Percentiles rank a stretch among this genome's conserved stretches.
These are phyloP conservation scores for Bagarius yarrelli DNA, from an alignment of 2,113 vertebrate species.

Conservation along the genomic window DNA sequence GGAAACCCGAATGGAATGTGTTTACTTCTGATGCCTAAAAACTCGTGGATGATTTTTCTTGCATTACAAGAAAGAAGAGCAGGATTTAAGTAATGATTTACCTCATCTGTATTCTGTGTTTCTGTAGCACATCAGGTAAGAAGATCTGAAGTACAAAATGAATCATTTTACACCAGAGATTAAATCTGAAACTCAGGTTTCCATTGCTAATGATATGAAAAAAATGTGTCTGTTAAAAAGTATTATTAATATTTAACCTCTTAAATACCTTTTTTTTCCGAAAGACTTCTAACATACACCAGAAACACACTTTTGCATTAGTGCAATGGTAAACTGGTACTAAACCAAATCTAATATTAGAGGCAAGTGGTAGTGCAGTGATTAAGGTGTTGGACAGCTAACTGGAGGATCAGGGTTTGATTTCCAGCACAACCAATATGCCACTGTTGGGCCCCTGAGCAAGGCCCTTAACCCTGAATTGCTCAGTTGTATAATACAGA, in stretches of 20 bases:
- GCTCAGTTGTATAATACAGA: no score
- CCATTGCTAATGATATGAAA: no score
- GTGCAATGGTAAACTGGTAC: neutral
- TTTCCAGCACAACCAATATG: no score
- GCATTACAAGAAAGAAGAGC: conserved; percentile 15
- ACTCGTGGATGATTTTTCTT: conserved; percentile 19
- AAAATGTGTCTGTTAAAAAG: no score
- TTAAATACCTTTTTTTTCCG: no score
- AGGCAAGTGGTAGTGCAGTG: no score
- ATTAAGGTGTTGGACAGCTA: no score
- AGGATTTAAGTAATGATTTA: conserved; percentile 58
- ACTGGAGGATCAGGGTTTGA: no score
- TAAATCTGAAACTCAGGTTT: no score
- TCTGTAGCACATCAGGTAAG: conserved; percentile 64
- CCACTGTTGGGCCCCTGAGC: no score
- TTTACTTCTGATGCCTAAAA: conserved; percentile 37
- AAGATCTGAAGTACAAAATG: neutral
- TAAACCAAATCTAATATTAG: neutral
- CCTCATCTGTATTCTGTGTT: conserved; percentile 57
- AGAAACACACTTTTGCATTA: neutral
- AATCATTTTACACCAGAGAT: neutral
- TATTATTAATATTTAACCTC: no score
- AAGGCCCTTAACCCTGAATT: no score
- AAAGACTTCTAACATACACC: neutral
- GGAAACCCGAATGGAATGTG: conserved; percentile 56